phyloP scores from a whole-genome alignment of 2,888 invertebrate genomes.

The Lithophane semibrunnea region DNA sequence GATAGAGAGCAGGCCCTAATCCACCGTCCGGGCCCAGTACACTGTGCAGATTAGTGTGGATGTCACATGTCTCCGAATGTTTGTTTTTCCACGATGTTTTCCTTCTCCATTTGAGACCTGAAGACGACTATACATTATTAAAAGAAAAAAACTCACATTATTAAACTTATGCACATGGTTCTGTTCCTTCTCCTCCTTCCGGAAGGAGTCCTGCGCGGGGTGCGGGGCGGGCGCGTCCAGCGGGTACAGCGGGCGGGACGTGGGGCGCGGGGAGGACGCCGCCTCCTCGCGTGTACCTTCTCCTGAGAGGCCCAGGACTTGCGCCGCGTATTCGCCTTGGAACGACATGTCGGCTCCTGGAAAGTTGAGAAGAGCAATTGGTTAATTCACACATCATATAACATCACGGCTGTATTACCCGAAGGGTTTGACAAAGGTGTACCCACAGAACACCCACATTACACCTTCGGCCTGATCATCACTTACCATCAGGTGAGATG shows the following conservation, averaged over 20 bases:
- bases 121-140: neutral
- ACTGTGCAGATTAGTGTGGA: neutral
- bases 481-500: too few relatives aligned
- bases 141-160: conserved; percentile 67
- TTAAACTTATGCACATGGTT: conserved; percentile 78
- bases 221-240: conserved; percentile 66
- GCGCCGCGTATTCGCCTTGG: conserved; percentile 98
- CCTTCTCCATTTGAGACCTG: neutral
- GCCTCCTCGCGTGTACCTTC: conserved; percentile 83
- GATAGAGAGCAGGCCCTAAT: neutral
- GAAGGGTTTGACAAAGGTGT: neutral
- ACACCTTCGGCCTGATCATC: too few relatives aligned
- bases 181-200: conserved; percentile 77
- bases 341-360: conserved; percentile 96
- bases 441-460: neutral
- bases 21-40: neutral
- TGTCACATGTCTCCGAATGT: too few relatives aligned
- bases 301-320: conserved; percentile 94
- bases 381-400: neutral
- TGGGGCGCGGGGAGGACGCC: conserved; percentile 70
- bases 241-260: conserved; percentile 71
- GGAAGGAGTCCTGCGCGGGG: conserved; percentile 63
- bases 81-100: neutral
- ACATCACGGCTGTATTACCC: neutral
- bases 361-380: neutral